Percentiles rank a stretch among this genome's conserved stretches.
These are phyloP conservation scores for Tyrophagus putrescentiae DNA, from an alignment of 1,140 invertebrate species.

Conservation along the genomic window DNA sequence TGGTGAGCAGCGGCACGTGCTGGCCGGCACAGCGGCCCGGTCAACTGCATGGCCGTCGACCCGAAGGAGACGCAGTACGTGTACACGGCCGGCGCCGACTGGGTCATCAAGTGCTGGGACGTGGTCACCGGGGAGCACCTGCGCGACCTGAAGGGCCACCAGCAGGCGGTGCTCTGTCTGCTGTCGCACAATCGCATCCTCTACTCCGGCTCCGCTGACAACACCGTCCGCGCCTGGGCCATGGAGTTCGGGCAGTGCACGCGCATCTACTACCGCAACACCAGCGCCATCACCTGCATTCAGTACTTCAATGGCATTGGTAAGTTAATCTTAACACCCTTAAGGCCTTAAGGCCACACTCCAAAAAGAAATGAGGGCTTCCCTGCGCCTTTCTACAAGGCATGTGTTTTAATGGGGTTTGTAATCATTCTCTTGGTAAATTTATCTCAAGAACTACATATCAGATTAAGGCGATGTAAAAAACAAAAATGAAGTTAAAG, in stretches of 20 bases:
- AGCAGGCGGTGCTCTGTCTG: constrained; percentile 39
- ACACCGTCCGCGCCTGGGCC: constrained; percentile 41
- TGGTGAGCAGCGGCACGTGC: constrained; percentile 32
- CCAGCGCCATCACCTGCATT: constrained; percentile 38
- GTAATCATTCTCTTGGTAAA: no score
- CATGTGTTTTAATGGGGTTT: no score
- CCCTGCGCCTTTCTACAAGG: no score
- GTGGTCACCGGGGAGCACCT: constrained; percentile 34
- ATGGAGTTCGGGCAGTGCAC: constrained; percentile 43
- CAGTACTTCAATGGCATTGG: constrained; percentile 38
- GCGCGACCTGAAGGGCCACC: constrained; percentile 38
- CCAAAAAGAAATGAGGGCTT: no score
- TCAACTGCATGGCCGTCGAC: constrained; percentile 39
- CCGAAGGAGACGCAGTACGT: constrained; percentile 32
- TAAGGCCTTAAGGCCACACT: no score
- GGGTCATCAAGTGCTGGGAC: constrained; percentile 38
- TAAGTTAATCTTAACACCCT: constrained; percentile 30
- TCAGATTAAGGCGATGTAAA: no score
- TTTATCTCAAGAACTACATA: no score
- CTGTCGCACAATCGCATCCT: constrained; percentile 40
- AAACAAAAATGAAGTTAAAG: no score
- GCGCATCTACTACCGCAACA: constrained; percentile 38
- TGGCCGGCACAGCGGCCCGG: constrained; percentile 36
- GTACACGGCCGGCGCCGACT: constrained; percentile 39
- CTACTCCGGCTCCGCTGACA: constrained; percentile 41